Percentiles rank a stretch among this genome's conserved stretches.
Evolutionary conservation across 2,888 invertebrate genomes (phyloP).

Genomic region (Acrobasis suavella): DNA sequence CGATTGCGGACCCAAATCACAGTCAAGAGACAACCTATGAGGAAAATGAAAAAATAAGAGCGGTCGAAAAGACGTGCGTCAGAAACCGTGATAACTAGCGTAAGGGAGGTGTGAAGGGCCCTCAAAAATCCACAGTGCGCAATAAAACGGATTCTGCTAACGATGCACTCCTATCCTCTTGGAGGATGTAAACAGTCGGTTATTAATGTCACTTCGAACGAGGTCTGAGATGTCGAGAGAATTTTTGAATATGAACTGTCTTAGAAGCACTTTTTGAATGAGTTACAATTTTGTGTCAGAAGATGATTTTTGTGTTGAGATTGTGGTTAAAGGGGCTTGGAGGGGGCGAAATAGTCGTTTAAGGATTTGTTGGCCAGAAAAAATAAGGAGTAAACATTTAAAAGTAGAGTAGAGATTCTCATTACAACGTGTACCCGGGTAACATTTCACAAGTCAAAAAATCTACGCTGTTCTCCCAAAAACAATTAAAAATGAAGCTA

Average conservation of each 20-base stretch:
- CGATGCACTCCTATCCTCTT: constrained; percentile 62
- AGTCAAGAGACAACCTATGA: constrained; percentile 31
- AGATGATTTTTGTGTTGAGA: background rate
- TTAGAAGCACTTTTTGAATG: background rate
- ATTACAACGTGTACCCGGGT: no score
- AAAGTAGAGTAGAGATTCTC: no score
- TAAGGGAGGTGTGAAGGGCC: constrained; percentile 65
- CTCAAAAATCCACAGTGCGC: constrained; percentile 68
- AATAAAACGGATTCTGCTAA: constrained; percentile 75
- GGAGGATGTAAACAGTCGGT: constrained; percentile 45
- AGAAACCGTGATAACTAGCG: constrained; percentile 77
- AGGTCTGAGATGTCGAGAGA: background rate
- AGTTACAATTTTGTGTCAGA: background rate
- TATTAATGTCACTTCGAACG: constrained; percentile 12
- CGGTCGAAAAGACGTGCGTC: constrained; percentile 61
- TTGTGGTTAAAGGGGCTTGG: background rate
- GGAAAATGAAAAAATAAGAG: constrained; percentile 48
- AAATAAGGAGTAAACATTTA: no score
- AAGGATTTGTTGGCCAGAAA: background rate
- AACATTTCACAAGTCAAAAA: no score
- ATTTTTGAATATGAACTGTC: background rate
- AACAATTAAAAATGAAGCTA: no score
- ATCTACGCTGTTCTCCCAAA: no score
- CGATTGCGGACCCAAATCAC: constrained; percentile 9
- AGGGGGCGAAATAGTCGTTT: background rate